phyloP scores from a whole-genome alignment of 2,797 vertebrate genomes.

The Coracias cyanogaster region DNA sequence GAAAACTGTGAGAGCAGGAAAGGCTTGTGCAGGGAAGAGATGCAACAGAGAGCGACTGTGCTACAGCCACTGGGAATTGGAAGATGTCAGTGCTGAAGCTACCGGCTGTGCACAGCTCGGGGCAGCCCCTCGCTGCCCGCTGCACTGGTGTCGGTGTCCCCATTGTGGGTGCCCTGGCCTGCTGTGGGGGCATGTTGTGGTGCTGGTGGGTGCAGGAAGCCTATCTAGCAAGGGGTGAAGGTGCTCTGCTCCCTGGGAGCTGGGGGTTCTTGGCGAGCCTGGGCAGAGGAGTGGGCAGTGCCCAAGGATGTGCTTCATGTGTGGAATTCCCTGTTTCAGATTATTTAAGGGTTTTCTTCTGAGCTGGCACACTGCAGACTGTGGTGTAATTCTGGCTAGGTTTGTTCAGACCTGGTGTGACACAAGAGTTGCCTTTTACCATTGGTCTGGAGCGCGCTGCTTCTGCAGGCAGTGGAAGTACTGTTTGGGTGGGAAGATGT shows the following conservation, averaged over 20 bases:
- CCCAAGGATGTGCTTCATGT: rapidly evolving
- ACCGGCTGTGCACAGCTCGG: rapidly evolving
- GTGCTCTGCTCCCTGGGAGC: neutral
- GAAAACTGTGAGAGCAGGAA: rapidly evolving
- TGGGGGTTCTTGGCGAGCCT: rapidly evolving
- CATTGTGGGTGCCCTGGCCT: neutral
- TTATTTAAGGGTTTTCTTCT: rapidly evolving
- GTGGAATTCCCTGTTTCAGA: neutral
- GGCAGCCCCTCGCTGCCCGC: neutral
- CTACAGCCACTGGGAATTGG: rapidly evolving
- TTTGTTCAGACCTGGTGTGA: neutral
- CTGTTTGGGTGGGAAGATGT: rapidly evolving
- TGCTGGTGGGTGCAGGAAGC: neutral
- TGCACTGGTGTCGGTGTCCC: neutral
- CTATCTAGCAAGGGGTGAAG: neutral
- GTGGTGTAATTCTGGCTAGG: neutral
- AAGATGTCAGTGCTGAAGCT: neutral
- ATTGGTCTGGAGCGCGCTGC: rapidly evolving
- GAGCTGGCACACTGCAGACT: too few relatives aligned
- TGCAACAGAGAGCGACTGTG: rapidly evolving
- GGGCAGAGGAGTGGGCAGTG: neutral
- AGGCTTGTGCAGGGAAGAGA: rapidly evolving
- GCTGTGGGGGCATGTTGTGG: rapidly evolving
- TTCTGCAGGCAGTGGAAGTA: rapidly evolving
- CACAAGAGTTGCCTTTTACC: neutral